Evolutionary conservation across 1,140 invertebrate species (phyloP).

Genomic region (Ceratosolen fusciceps): DNA sequence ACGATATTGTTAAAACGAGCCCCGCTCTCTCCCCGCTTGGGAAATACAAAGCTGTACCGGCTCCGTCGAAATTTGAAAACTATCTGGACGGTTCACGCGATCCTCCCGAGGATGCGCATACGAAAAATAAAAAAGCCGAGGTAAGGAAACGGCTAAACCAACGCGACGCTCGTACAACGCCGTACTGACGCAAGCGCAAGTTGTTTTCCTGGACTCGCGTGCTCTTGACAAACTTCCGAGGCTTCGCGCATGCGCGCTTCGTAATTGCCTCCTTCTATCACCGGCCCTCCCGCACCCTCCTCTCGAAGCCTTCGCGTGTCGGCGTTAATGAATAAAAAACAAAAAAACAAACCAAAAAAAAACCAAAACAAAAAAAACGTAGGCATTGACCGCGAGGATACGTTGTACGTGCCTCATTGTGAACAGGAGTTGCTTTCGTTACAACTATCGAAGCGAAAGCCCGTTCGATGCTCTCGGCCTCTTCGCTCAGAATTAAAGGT

Average conservation of each 20-base stretch:
- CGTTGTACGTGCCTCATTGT: not conserved
- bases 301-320: too few relatives aligned
- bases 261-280: too few relatives aligned
- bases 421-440: not conserved
- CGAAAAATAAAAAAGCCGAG: not conserved
- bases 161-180: conserved; percentile 13
- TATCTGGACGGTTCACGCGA: not conserved
- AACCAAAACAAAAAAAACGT: too few relatives aligned
- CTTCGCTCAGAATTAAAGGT: too few relatives aligned
- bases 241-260: not conserved
- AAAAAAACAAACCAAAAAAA: too few relatives aligned
- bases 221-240: not conserved
- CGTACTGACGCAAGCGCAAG: conserved; percentile 9
- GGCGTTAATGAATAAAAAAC: too few relatives aligned
- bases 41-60: not conserved
- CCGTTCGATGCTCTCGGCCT: too few relatives aligned
- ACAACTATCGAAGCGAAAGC: too few relatives aligned
- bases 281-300: too few relatives aligned
- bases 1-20: too few relatives aligned
- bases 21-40: too few relatives aligned
- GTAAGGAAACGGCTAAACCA: not conserved
- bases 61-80: not conserved
- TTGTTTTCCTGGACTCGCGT: not conserved
- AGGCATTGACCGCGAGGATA: not conserved
- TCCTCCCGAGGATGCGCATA: not conserved